phyloP scores from a whole-genome alignment of 2,113 vertebrate species.

The Phyllostomus discolor region DNA sequence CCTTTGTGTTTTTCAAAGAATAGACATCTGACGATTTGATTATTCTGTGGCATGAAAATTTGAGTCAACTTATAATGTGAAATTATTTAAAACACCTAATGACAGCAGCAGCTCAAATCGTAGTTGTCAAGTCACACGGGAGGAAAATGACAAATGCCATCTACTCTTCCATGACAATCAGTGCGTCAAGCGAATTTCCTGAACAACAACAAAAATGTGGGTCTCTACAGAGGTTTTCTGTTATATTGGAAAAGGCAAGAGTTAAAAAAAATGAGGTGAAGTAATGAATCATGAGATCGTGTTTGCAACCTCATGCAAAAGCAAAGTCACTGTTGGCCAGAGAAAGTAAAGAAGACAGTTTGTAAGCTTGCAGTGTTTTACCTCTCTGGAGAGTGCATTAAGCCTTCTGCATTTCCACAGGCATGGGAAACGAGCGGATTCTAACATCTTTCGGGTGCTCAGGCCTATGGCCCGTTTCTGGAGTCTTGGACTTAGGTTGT shows the following conservation, averaged over 20 bases:
- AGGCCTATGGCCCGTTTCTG: not conserved
- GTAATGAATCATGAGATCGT: not conserved
- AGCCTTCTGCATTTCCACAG: not conserved
- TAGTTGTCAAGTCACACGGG: not conserved
- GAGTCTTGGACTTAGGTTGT: not conserved
- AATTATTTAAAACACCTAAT: not conserved
- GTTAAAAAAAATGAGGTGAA: not conserved
- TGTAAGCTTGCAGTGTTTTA: not conserved
- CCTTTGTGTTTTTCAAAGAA: not conserved
- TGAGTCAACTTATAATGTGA: not conserved
- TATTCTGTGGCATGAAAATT: not conserved
- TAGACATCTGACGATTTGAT: not conserved
- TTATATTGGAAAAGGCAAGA: not conserved
- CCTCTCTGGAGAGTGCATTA: not conserved
- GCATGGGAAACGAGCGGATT: slow-evolving; percentile 6
- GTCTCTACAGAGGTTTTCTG: not conserved
- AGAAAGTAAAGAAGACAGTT: not conserved
- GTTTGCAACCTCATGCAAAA: not conserved
- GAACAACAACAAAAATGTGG: not conserved
- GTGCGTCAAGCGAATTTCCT: not conserved
- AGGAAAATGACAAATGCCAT: not conserved
- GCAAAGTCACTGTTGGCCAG: not conserved
- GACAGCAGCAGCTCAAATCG: not conserved
- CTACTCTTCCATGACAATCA: not conserved
- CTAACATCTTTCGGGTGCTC: not conserved